Percentiles rank a stretch among this genome's conserved stretches.
phyloP scores from a whole-genome alignment of 2,888 invertebrate genomes.

The Neoaliturus tenellus region DNA sequence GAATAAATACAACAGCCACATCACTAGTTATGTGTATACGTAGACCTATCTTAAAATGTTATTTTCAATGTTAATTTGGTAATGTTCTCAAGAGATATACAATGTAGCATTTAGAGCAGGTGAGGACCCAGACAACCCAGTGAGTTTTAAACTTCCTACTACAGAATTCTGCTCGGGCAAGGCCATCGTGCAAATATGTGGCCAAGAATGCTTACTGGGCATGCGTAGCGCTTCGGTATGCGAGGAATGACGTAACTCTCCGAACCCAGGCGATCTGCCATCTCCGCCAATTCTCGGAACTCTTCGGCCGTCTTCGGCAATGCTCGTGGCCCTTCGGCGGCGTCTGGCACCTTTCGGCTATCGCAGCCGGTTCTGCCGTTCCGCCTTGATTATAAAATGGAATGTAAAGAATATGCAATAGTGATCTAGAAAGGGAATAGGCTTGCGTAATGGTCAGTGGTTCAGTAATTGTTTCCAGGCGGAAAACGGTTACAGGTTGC shows the following conservation, averaged over 20 bases:
- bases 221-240: not conserved
- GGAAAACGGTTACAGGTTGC: not conserved
- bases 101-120: too few species aligned
- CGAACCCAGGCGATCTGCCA: not conserved
- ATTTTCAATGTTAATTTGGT: too few species aligned
- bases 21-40: too few species aligned
- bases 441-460: not conserved
- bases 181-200: not conserved
- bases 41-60: too few species aligned
- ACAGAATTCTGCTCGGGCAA: too few species aligned
- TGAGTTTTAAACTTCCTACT: too few species aligned
- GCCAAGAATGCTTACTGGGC: not conserved
- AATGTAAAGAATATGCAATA: conserved; percentile 21
- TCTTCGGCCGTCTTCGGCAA: not conserved
- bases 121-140: too few species aligned
- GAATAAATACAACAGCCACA: too few species aligned
- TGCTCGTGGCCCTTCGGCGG: not conserved
- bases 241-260: conserved; percentile 10
- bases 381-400: conserved; percentile 28
- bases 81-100: too few species aligned
- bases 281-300: not conserved
- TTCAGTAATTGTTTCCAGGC: not conserved
- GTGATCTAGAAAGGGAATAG: conserved; percentile 23
- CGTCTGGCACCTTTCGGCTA: not conserved
- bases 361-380: not conserved